Conservation (phyloP, 1,140 invertebrate genomes). For the Saccostrea echinata region DNA sequence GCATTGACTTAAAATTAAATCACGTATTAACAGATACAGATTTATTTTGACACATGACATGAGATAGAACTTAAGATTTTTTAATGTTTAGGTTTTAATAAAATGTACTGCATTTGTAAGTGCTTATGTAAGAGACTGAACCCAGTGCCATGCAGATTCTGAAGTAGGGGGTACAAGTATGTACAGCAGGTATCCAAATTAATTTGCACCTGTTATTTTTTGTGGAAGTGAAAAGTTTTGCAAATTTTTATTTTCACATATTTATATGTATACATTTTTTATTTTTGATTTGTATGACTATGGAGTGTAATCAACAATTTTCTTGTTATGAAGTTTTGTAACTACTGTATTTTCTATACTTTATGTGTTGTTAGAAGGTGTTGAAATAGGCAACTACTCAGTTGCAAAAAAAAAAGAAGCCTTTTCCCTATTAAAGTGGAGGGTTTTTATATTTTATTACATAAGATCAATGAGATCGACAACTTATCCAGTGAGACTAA, state of each 20-base stretch:
- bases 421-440: neutral
- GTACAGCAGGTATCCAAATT: neutral
- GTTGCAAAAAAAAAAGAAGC: neutral
- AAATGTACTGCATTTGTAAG: neutral
- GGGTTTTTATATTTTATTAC: neutral
- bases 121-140: neutral
- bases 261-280: neutral
- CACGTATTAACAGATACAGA: too few relatives aligned
- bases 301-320: neutral
- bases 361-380: neutral
- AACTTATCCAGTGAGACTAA: neutral
- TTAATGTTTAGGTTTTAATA: too few relatives aligned
- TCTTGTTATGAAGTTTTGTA: too few relatives aligned
- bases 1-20: too few relatives aligned
- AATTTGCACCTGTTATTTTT: neutral
- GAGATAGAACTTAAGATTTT: too few relatives aligned
- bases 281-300: neutral
- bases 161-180: neutral
- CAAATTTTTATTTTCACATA: neutral
- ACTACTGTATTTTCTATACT: too few relatives aligned
- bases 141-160: neutral
- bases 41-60: too few relatives aligned
- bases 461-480: neutral
- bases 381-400: neutral
- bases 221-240: neutral